Percentiles rank a stretch among this genome's conserved stretches.
Conservation (phyloP, 2,888 invertebrate species). For the Dendrolimus houi region DNA sequence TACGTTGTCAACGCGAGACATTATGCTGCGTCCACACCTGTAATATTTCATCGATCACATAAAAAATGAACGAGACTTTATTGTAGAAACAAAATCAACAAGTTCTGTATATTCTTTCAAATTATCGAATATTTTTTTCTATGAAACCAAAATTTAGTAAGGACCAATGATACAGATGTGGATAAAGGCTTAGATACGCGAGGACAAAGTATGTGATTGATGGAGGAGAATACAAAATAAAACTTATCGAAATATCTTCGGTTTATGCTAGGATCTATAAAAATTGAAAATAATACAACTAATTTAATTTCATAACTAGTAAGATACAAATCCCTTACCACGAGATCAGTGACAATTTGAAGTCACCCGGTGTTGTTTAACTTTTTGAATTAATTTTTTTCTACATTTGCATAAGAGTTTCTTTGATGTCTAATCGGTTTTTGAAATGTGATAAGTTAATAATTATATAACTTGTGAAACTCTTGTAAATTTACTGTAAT, state of each 20-base stretch:
- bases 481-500: constrained; percentile 43
- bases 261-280: constrained; percentile 76
- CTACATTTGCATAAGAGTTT: constrained; percentile 4
- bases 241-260: constrained; percentile 77
- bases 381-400: constrained; percentile 7
- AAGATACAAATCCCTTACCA: constrained; percentile 75
- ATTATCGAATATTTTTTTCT: no score
- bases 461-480: no score
- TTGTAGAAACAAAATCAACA: no score
- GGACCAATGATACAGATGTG: no score
- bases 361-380: constrained; percentile 56
- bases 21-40: not conserved
- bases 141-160: no score
- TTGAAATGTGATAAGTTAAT: no score
- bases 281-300: constrained; percentile 76
- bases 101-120: no score
- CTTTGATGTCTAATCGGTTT: constrained; percentile 13
- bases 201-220: constrained; percentile 61
- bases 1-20: not conserved
- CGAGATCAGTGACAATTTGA: constrained; percentile 72
- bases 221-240: constrained; percentile 75
- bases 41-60: no score
- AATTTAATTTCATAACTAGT: constrained; percentile 75
- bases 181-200: constrained; percentile 8
- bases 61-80: no score